Conservation (phyloP, 2,888 invertebrate genomes). For the Pyrochroa serraticornis region DNA sequence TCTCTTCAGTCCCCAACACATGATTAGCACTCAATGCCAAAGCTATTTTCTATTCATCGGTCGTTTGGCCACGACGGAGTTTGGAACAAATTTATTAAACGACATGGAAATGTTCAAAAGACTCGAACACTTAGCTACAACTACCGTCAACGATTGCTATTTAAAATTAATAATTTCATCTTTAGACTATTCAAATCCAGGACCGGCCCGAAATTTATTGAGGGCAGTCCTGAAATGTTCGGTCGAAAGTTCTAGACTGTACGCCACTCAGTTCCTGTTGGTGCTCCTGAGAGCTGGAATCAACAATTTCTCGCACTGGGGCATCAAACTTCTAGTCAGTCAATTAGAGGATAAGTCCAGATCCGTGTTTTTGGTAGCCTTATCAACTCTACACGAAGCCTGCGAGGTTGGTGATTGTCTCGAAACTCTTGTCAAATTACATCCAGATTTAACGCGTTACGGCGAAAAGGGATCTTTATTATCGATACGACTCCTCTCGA, state of each 20-base stretch:
- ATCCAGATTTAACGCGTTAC: conserved; percentile 70
- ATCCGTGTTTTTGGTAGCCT: conserved; percentile 79
- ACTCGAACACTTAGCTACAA: conserved; percentile 80
- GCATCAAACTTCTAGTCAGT: conserved; percentile 80
- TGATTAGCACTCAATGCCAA: conserved; percentile 89
- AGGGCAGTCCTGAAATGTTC: conserved; percentile 63
- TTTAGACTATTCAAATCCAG: conserved; percentile 83
- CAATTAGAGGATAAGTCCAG: conserved; percentile 86
- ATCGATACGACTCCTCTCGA: conserved; percentile 76
- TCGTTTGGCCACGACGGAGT: conserved; percentile 75
- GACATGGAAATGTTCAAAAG: conserved; percentile 76
- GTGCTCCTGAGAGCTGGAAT: conserved; percentile 80
- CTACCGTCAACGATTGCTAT: conserved; percentile 88
- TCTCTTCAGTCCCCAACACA: conserved; percentile 84
- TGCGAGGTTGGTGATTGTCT: conserved; percentile 82
- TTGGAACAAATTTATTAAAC: conserved; percentile 74
- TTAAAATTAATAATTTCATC: conserved; percentile 92
- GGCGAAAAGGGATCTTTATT: conserved; percentile 82
- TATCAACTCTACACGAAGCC: conserved; percentile 89
- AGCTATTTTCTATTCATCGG: conserved; percentile 95
- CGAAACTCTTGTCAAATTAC: conserved; percentile 76
- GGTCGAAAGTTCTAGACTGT: conserved; percentile 72
- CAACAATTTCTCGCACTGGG: conserved; percentile 83
- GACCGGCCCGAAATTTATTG: conserved; percentile 64
- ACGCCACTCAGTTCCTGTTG: conserved; percentile 90